Evolutionary conservation across 2,888 invertebrate genomes (phyloP).

Genomic region (Suillia variegata): DNA sequence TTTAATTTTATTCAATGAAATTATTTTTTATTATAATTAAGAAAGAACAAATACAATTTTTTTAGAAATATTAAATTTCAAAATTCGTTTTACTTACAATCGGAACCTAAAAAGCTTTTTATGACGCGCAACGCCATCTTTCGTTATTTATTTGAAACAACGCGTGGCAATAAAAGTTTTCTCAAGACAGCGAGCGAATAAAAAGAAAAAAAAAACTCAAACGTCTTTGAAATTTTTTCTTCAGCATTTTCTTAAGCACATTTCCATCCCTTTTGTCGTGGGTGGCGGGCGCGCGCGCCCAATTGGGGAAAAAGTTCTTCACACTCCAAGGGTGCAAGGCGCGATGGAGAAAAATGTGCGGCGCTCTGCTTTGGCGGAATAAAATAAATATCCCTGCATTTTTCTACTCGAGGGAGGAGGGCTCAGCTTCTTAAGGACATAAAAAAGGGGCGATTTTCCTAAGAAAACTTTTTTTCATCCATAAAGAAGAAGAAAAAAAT

Average conservation of each 20-base stretch:
- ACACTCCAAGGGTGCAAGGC: constrained; percentile 17
- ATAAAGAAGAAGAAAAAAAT: no score
- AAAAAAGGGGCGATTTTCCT: not conserved
- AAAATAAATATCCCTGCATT: constrained; percentile 24
- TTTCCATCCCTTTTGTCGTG: constrained; percentile 12
- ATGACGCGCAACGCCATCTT: constrained; percentile 34
- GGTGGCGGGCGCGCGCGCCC: no score
- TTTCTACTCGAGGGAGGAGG: not conserved
- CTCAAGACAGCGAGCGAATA: no score
- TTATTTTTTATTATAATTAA: constrained; percentile 6
- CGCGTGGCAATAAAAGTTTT: constrained; percentile 11
- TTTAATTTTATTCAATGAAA: not conserved
- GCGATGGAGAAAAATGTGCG: constrained; percentile 20
- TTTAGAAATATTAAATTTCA: not conserved
- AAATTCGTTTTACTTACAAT: not conserved
- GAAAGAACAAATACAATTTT: constrained; percentile 6
- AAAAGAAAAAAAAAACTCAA: constrained; percentile 11
- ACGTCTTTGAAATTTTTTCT: constrained; percentile 15
- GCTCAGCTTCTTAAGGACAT: not conserved
- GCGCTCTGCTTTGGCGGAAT: constrained; percentile 19
- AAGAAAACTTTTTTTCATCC: not conserved
- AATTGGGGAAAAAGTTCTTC: constrained; percentile 33
- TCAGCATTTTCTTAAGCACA: constrained; percentile 22
- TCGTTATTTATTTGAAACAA: constrained; percentile 12
- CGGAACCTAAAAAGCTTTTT: constrained; percentile 27